phyloP scores from a whole-genome alignment of 2,888 invertebrate species.

The Napeogenes inachia region DNA sequence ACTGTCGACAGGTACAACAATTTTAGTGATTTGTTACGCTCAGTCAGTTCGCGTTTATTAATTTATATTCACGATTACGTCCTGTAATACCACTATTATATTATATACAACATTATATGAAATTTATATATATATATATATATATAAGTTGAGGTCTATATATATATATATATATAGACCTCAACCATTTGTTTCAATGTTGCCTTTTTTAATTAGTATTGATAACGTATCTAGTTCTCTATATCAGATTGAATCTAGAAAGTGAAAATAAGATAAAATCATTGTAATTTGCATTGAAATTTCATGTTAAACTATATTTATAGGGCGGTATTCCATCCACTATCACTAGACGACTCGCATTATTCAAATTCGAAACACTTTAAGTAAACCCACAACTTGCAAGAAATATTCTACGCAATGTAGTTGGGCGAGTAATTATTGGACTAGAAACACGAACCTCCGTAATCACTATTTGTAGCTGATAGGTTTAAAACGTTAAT shows the following conservation, averaged over 20 bases:
- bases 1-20: constrained; percentile 37
- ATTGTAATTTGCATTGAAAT: no score
- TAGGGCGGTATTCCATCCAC: neutral
- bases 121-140: no score
- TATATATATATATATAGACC: no score
- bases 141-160: no score
- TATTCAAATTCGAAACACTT: constrained; percentile 26
- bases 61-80: constrained; percentile 31
- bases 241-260: no score
- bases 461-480: constrained; percentile 55
- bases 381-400: constrained; percentile 25
- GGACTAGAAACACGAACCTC: constrained; percentile 48
- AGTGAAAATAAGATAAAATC: no score
- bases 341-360: constrained; percentile 15
- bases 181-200: no score
- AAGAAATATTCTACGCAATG: constrained; percentile 30
- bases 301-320: no score
- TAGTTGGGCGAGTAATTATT: constrained; percentile 49
- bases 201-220: no score
- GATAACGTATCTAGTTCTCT: no score
- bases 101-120: no score
- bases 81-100: neutral
- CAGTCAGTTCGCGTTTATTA: constrained; percentile 26
- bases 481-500: constrained; percentile 44
- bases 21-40: constrained; percentile 34